phyloP scores from a whole-genome alignment of 2,888 invertebrate genomes.

The Hydraecia micacea region DNA sequence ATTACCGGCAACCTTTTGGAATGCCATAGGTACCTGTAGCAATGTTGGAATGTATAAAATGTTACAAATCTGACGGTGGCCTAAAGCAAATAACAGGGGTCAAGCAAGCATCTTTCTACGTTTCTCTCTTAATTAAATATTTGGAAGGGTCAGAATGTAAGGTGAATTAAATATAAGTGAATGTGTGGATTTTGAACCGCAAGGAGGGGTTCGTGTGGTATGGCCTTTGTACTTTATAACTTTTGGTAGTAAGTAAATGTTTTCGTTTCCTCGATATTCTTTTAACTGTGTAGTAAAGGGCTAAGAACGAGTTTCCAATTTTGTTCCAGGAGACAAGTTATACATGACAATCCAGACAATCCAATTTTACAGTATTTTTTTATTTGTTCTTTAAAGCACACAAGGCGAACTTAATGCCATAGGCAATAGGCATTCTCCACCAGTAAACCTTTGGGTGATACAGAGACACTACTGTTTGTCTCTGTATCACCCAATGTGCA shows the following conservation, averaged over 20 bases:
- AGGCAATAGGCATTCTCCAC: neutral
- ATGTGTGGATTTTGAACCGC: constrained; percentile 50
- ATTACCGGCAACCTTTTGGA: constrained; percentile 29
- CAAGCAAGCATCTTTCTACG: constrained; percentile 64
- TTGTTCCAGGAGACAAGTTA: neutral
- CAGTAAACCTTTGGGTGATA: neutral
- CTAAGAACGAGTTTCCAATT: neutral
- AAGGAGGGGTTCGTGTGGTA: constrained; percentile 31
- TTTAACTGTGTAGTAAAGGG: neutral
- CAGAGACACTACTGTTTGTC: neutral
- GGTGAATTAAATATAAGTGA: constrained; percentile 81
- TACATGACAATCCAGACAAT: neutral
- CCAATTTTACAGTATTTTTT: neutral
- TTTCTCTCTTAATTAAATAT: constrained; percentile 81
- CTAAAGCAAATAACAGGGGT: constrained; percentile 63
- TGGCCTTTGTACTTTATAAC: neutral
- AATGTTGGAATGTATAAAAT: constrained; percentile 53
- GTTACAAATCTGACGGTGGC: constrained; percentile 61
- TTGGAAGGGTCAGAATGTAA: constrained; percentile 78
- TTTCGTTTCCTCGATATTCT: constrained; percentile 12
- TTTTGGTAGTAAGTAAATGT: neutral
- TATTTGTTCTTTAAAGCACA: neutral
- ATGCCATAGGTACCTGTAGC: constrained; percentile 37
- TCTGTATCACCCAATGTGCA: too few species aligned
- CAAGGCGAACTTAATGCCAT: neutral